A percentile compares a stretch with the other conserved stretches of the same genome.
phyloP scores from a whole-genome alignment of 2,113 vertebrate genomes.

The Bos indicus region DNA sequence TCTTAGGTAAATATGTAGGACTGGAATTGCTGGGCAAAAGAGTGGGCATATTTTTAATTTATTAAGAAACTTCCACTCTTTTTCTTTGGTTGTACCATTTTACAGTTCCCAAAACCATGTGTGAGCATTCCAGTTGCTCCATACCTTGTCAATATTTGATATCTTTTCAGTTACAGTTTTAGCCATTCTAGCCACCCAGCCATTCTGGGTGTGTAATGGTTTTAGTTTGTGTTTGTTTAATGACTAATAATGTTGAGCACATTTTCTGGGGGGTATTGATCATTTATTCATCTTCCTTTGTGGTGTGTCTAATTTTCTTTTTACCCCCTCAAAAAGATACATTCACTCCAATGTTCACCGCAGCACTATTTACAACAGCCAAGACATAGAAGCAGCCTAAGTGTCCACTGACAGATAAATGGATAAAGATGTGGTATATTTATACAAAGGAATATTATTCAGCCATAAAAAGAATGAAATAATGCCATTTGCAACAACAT shows the following conservation, averaged over 20 bases:
- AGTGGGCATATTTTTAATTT: not conserved
- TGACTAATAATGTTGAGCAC: not conserved
- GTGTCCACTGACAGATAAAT: not conserved
- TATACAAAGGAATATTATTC: not conserved
- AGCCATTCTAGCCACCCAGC: not conserved
- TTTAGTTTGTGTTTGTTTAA: not conserved
- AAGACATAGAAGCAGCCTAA: not conserved
- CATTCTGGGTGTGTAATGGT: not conserved
- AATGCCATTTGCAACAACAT: not conserved
- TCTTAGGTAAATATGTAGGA: not conserved
- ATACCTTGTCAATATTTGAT: not conserved
- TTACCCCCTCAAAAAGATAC: not conserved
- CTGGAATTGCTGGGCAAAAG: not conserved
- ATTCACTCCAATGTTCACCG: not conserved
- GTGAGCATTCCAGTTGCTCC: not conserved
- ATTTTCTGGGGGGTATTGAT: not conserved
- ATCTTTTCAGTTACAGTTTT: not conserved
- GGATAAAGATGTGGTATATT: not conserved
- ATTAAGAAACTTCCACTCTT: not conserved
- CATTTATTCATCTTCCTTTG: not conserved
- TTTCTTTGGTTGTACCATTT: not conserved
- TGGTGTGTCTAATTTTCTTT: not conserved
- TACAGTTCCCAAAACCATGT: not conserved
- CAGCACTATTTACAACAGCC: not conserved
- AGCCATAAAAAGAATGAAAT: not conserved